These are phyloP conservation scores for Indri indri DNA, from an alignment of 2,113 vertebrate species.

Conservation along the genomic window DNA sequence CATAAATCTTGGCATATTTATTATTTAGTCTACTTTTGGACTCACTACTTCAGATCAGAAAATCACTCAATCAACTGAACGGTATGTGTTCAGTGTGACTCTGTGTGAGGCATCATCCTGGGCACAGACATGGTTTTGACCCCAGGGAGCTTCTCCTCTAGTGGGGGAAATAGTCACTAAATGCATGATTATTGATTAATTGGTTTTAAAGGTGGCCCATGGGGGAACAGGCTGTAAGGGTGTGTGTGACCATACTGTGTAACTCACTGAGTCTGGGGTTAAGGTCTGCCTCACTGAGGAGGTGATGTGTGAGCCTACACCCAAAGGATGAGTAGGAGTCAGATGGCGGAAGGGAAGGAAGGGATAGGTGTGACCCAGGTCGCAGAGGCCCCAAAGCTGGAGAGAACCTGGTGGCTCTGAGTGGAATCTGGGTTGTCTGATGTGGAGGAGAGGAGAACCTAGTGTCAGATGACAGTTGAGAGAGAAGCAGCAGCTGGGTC, in stretches of 20 bases:
- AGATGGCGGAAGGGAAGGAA: too few species aligned
- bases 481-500: not conserved
- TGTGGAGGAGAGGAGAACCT: not conserved
- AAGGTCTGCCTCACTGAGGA: not conserved
- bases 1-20: conserved; percentile 40
- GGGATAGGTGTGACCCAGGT: fast-evolving
- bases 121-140: not conserved
- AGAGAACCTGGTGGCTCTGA: not conserved
- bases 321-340: not conserved
- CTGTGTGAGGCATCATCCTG: not conserved
- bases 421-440: not conserved
- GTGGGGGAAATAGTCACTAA: not conserved
- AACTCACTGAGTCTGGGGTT: not conserved
- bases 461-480: not conserved
- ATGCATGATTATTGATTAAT: not conserved
- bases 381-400: not conserved
- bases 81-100: fast-evolving
- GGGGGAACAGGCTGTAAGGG: not conserved
- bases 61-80: not conserved
- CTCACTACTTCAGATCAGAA: not conserved
- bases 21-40: conserved; percentile 50
- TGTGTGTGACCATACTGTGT: fast-evolving
- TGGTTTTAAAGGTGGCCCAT: not conserved
- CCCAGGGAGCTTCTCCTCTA: not conserved
- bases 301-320: not conserved